phyloP scores from a whole-genome alignment of 2,113 vertebrate genomes.

The Cnemophilus loriae region DNA sequence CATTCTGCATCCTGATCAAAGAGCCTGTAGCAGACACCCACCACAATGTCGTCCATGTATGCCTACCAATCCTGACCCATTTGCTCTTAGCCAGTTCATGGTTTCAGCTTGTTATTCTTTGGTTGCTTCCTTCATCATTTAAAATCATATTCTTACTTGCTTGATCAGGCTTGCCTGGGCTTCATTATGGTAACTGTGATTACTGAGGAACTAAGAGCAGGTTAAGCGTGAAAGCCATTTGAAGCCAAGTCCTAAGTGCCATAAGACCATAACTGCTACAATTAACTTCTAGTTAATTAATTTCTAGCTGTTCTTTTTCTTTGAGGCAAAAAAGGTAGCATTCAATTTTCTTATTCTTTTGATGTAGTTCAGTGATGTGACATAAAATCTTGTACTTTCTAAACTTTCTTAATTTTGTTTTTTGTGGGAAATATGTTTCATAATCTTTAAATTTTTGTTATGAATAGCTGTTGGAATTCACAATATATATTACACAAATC shows the following conservation, averaged over 20 bases:
- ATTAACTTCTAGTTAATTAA: no score
- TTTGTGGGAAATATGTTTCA: background rate
- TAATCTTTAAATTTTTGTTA: background rate
- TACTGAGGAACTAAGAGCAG: background rate
- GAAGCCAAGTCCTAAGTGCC: background rate
- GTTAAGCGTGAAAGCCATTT: background rate
- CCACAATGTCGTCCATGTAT: background rate
- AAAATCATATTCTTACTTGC: background rate
- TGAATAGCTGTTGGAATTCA: background rate
- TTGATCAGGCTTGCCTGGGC: background rate
- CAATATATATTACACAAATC: background rate
- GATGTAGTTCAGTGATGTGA: no score
- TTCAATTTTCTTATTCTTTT: background rate
- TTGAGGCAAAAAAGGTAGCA: accelerated
- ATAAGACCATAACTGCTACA: background rate
- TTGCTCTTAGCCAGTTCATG: background rate
- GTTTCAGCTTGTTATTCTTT: background rate
- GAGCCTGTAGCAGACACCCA: background rate
- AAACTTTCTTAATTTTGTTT: background rate
- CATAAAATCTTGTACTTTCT: background rate
- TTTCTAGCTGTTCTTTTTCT: background rate
- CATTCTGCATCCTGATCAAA: background rate
- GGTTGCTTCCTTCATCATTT: background rate
- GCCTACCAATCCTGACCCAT: background rate
- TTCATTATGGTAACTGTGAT: background rate